These are phyloP conservation scores for Cygnus buccinator DNA, from an alignment of 2,113 vertebrate species.

Conservation along the genomic window DNA sequence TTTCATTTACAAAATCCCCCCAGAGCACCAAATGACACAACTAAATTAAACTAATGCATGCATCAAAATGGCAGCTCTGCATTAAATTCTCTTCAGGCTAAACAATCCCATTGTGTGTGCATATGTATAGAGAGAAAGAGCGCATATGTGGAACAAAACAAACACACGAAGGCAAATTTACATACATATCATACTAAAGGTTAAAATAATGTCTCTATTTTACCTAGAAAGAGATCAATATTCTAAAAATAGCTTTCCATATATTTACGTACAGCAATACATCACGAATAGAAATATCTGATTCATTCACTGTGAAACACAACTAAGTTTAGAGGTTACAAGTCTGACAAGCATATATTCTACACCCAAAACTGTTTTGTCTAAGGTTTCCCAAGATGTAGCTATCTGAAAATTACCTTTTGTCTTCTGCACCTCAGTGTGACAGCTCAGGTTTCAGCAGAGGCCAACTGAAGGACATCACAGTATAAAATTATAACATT, in stretches of 20 bases:
- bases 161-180: background rate
- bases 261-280: background rate
- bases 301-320: background rate
- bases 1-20: background rate
- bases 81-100: background rate
- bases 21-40: background rate
- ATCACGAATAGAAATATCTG: conserved; percentile 15
- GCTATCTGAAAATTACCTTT: conserved; percentile 66
- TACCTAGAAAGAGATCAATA: background rate
- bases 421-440: background rate
- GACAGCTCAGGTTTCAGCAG: conserved; percentile 40
- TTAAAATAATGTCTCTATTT: background rate
- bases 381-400: conserved; percentile 24
- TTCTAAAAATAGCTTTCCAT: background rate
- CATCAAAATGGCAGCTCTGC: background rate
- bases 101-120: background rate
- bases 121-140: too few species aligned
- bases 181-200: background rate
- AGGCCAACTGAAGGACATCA: conserved; percentile 64
- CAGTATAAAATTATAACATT: conserved; percentile 3
- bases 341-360: background rate
- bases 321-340: conserved; percentile 37
- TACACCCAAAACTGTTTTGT: background rate
- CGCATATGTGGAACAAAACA: background rate
- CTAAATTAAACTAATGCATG: background rate